A percentile compares a stretch with the other conserved stretches of the same genome.
phyloP scores from a whole-genome alignment of 2,888 invertebrate species.

The Drosophila cracens region DNA sequence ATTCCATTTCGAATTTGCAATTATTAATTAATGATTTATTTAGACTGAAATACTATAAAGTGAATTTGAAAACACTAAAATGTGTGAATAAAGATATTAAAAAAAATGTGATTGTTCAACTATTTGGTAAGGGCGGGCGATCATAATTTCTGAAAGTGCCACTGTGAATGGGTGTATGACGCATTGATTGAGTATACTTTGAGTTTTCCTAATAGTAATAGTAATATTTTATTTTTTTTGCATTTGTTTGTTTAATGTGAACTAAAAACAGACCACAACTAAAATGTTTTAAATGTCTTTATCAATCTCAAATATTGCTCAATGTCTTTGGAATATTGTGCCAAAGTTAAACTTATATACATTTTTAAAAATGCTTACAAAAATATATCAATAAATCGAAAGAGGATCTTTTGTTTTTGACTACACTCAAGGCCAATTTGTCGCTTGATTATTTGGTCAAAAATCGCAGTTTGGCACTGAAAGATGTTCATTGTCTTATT shows the following conservation, averaged over 20 bases:
- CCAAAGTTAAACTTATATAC: not conserved
- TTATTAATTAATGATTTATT: not conserved
- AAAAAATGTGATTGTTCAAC: not conserved
- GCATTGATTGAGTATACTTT: not conserved
- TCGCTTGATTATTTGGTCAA: slow-evolving; percentile 3
- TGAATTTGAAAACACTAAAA: not conserved
- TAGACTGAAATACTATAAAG: not conserved
- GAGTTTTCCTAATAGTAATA: no score
- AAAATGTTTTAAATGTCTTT: not conserved
- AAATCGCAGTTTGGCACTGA: not conserved
- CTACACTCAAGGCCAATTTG: not conserved
- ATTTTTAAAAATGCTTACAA: not conserved
- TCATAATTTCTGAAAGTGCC: not conserved
- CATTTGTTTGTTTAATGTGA: not conserved
- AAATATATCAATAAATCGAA: not conserved
- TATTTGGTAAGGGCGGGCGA: not conserved
- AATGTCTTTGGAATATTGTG: not conserved
- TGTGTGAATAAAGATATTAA: not conserved
- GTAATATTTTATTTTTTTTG: no score
- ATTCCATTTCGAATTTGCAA: not conserved
- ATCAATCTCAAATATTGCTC: not conserved
- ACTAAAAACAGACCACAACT: not conserved
- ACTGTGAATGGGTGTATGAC: not conserved
- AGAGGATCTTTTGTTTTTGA: not conserved
- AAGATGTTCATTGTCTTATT: slow-evolving; percentile 9